phyloP scores from a whole-genome alignment of 2,888 invertebrate genomes.

The Aporophyla lueneburgensis region DNA sequence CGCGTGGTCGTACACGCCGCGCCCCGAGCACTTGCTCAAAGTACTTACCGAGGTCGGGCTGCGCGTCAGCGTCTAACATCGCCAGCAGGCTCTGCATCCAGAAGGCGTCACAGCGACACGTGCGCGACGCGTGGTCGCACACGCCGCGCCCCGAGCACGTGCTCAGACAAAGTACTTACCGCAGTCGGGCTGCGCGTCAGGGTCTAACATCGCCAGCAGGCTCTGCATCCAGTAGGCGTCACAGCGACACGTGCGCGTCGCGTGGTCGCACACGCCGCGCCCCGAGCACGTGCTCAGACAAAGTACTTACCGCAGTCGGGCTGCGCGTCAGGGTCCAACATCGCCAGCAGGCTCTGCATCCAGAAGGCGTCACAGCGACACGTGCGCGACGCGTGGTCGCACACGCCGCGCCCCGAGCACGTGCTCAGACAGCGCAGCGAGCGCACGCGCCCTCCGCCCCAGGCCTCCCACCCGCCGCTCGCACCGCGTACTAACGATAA shows the following conservation, averaged over 20 bases:
- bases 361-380: conserved; percentile 98
- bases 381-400: conserved; percentile 95
- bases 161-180: conserved; percentile 97
- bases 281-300: conserved; percentile 98
- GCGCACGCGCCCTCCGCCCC: conserved; percentile 94
- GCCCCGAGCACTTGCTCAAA: conserved; percentile 98
- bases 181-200: conserved; percentile 94
- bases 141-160: conserved; percentile 97
- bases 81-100: conserved; percentile 98
- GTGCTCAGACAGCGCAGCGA: conserved; percentile 97
- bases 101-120: conserved; percentile 98
- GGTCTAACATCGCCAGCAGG: conserved; percentile 94
- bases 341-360: conserved; percentile 97
- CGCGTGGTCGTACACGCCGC: conserved; percentile 96
- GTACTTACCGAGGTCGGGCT: conserved; percentile 83
- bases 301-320: conserved; percentile 88
- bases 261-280: conserved; percentile 97
- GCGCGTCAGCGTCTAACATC: conserved; percentile 94
- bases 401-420: conserved; percentile 97
- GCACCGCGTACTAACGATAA: conserved; percentile 68
- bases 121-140: conserved; percentile 95
- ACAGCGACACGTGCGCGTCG: conserved; percentile 96
- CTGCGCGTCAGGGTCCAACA: conserved; percentile 94
- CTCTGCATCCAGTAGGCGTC: conserved; percentile 99
- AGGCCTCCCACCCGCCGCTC: conserved; percentile 71